Percentiles rank a stretch among this genome's conserved stretches.
These are phyloP conservation scores for Rhinogobius similis DNA, from an alignment of 2,113 vertebrate species.

Conservation along the genomic window DNA sequence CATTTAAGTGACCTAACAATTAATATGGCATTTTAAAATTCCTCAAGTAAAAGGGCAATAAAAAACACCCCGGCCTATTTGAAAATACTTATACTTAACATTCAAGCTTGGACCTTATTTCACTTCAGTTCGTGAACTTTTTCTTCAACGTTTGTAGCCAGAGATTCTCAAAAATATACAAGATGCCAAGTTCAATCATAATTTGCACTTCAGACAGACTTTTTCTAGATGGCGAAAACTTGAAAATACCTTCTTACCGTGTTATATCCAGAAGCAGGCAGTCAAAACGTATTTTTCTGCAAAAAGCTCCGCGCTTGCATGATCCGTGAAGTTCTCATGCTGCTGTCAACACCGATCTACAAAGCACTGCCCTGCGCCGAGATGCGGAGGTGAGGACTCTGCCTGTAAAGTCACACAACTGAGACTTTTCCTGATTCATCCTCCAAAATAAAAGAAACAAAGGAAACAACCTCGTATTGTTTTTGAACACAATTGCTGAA, in stretches of 20 bases:
- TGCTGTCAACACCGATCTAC: slow-evolving; percentile 33
- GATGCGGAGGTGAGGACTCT: slow-evolving; percentile 2
- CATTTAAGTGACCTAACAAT: no score
- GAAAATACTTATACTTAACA: neutral
- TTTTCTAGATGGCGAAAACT: neutral
- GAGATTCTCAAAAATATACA: neutral
- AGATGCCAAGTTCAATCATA: neutral
- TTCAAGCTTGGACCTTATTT: neutral
- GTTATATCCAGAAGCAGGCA: slow-evolving; percentile 11
- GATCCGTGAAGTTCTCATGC: slow-evolving; percentile 53
- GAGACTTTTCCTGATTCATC: slow-evolving; percentile 26
- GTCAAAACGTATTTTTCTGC: slow-evolving; percentile 48
- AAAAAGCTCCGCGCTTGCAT: slow-evolving; percentile 47
- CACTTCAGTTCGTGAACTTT: neutral
- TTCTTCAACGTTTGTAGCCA: neutral
- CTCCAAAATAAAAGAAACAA: slow-evolving; percentile 49
- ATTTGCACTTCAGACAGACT: neutral
- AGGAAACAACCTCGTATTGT: neutral
- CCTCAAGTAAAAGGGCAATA: neutral
- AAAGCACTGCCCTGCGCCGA: slow-evolving; percentile 20
- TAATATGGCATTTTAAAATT: no score
- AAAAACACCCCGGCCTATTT: neutral
- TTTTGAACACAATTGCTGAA: neutral
- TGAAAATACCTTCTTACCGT: slow-evolving; percentile 52
- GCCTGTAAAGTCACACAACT: neutral